Base-by-base conservation (phyloP, 1,140 invertebrate genomes). In the Cydia strobilella region DNA sequence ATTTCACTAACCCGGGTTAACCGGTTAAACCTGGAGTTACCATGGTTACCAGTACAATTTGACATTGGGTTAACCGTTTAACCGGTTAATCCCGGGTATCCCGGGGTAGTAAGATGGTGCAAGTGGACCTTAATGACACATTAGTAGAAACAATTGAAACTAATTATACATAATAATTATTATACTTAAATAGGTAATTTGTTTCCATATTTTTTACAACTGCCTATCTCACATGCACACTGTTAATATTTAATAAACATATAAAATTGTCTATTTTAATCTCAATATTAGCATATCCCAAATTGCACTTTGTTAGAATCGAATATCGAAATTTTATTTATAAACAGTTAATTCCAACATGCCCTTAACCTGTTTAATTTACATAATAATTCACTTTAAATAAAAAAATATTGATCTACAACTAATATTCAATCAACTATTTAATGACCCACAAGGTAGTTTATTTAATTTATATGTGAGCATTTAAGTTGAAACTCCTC, bases 291-390 rank as follows among this genome's bases (percentile, higher is more conserved):
- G 13, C 31, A 69, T 35, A 69, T 18, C 2, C 7, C 31, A 18
- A 69, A n/a, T 69, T 69, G 18, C 65, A 69, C 18, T 69, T 69
- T 69, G 13, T 31, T 69, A 20, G 1, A 18, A 69, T n/a, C 65
- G n/a, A 35, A 69, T 20, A 39, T 39, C 42, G 1, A 7, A 39
- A 35, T 66, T n/a, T 66, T 3, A 18, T 35, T 4, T 42, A 1
- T 42, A 65, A 23, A 35, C 1, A 69, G 10, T 69, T 39, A 69
- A 69, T 39, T 69, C 9, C 0, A 3, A 35, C 25, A 3, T 35
- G 35, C 65, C 65, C 65, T 69, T 69, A 35, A 23, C 65, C 65
- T 69, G 7, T 7, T 18, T 10, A 18, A 69, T 18, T 13, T 39
- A 39, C n/a, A 39, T 69, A 39, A 69, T 69, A 39, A 31, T 31